Conservation (phyloP, 2,888 invertebrate genomes). For the Rhamphomyia laevipes region DNA sequence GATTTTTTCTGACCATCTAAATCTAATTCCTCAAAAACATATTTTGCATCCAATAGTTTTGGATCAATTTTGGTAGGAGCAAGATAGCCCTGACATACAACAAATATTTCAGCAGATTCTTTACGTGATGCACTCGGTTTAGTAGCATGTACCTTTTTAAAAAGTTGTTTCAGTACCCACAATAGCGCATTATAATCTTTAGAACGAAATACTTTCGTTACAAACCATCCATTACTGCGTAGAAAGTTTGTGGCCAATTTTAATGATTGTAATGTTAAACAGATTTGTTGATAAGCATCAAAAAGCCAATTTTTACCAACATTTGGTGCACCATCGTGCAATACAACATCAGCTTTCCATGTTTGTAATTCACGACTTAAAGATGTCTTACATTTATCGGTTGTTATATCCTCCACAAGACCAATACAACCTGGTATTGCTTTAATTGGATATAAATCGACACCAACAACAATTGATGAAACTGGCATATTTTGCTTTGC, state of each 20-base stretch:
- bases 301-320: constrained; percentile 93
- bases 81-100: constrained; percentile 88
- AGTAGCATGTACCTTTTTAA: constrained; percentile 93
- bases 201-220: constrained; percentile 96
- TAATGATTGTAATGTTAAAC: constrained; percentile 82
- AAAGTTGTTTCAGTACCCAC: constrained; percentile 93
- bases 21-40: constrained; percentile 90
- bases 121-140: constrained; percentile 97
- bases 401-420: constrained; percentile 90
- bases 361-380: constrained; percentile 78
- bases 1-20: constrained; percentile 56
- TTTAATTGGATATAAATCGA: constrained; percentile 92
- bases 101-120: constrained; percentile 98
- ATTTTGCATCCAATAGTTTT: constrained; percentile 81
- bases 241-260: constrained; percentile 86
- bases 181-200: constrained; percentile 93
- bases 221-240: constrained; percentile 87
- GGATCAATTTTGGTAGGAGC: constrained; percentile 90
- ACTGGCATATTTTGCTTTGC: constrained; percentile 96
- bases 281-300: constrained; percentile 92
- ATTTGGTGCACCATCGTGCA: constrained; percentile 98
- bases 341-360: constrained; percentile 93
- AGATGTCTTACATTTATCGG: constrained; percentile 76
- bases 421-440: constrained; percentile 82
- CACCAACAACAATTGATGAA: constrained; percentile 86